phyloP scores from a whole-genome alignment of 64 coral and sea anemone species.

The Acropora tenuis region DNA sequence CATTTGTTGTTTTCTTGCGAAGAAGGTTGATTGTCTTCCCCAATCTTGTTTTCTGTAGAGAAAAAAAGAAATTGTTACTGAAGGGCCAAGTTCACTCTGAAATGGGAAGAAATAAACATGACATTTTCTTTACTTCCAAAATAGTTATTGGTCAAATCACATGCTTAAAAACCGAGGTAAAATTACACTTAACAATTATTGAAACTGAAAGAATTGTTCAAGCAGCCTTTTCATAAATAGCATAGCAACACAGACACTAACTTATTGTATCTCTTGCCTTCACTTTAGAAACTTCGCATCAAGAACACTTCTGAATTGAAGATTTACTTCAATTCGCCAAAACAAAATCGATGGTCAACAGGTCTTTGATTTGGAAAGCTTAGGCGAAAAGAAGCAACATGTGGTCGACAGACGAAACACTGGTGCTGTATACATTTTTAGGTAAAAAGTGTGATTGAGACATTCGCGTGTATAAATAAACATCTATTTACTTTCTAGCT shows the following conservation, averaged over 20 bases:
- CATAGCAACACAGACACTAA: background rate
- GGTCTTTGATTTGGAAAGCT: background rate
- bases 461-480: no score
- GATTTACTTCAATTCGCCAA: background rate
- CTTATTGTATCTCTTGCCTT: background rate
- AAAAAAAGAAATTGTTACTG: background rate
- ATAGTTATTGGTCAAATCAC: no score
- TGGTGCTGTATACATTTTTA: slow-evolving; percentile 2
- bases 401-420: background rate
- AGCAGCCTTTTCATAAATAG: background rate
- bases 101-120: background rate
- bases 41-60: slow-evolving; percentile 93
- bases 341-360: background rate
- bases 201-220: background rate
- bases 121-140: no score
- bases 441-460: background rate
- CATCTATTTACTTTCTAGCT: no score
- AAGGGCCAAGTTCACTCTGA: background rate
- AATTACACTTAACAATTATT: background rate
- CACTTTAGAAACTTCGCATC: background rate
- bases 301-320: background rate
- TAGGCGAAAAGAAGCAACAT: slow-evolving; percentile 32
- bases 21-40: slow-evolving; percentile 97
- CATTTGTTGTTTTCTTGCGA: slow-evolving; percentile 95
- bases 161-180: background rate